Base-by-base conservation (phyloP, 37 sponge, comb jelly and placozoan genomes). In the Amphimedon queenslandica region DNA sequence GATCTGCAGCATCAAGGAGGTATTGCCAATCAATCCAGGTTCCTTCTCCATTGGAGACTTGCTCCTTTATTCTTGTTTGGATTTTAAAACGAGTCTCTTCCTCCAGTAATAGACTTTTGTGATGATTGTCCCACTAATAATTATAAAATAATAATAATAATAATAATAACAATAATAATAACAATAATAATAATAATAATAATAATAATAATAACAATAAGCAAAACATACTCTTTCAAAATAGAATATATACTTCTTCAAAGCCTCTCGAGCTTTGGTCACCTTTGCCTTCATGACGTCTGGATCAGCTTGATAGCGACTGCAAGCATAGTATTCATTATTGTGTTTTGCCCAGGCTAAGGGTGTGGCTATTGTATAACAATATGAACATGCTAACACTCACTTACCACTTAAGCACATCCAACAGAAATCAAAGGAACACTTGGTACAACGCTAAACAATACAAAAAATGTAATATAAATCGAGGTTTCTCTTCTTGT, bases 11-110 rank as follows among this genome's bases (percentile, higher is more conserved):
- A 36, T 93, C 94, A 37, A 79, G 23, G 37, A 93, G 73, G 40
- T 84, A 93, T 76, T 93, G 94, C 94, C 94, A 93, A 78, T 93
- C 94, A 23, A 93, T 93, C 94, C 94, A 93, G 1, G 94, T 89
- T 31, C 90, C 90, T 21, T 78, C 43, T 1, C 90, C 87, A 18
- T 57, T 47, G 8, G 78, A 66, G 31, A 93, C 90, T 36, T 89
- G 85, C 51, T 65, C 87, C 21, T 90, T 77, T 16, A 93, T 86
- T 21, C 79, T 42, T 11, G 66, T 56, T 16, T 78, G 51, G 1
- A 93, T 83, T 71, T 86, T 82, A 42, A 66, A 42, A 64, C 67
- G 61, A 25, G 78, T 85, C 33, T 78, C 69, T 61, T 93, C 77
- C 77, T 93, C 94, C 57, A 93, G 57, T 34, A 70, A 57, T 40